Evolutionary conservation across 2,797 vertebrate genomes (phyloP), one percentile per base, ranked within the genome.

Genomic region (Australoheros facetus): DNA sequence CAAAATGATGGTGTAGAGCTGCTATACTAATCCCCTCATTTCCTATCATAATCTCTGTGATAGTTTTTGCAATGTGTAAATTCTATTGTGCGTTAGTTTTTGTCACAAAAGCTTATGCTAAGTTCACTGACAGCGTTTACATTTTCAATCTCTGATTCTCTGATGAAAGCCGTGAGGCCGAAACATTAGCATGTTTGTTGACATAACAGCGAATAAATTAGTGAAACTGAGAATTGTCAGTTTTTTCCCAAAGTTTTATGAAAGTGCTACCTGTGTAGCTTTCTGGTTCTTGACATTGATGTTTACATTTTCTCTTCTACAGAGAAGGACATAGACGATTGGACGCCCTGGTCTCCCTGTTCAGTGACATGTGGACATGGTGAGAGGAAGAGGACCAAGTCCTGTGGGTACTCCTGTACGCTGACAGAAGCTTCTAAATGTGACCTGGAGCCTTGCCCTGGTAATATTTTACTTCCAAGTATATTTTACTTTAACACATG

Each of bases 261-360:
- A 48, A 37, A 37, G 42, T 45, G 11, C 23, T 69, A 69, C 3
- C 19, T 69, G 42, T 69, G 5, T 13, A 48, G 5, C 23, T 66
- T 48, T 66, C 30, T 3, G 1, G 2, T 48, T 48, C 23, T 0
- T 30, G 0, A 69, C 42, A n/a, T 6, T 51, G 6, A 69, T 51
- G 42, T 2, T 30, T 30, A 51, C 64, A 13, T 57, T 78, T 56
- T 77, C 23, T 14, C 55, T 54, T 66, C 37, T 39, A 74, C 92
- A 98, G 97, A 97, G 87, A 96, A 95, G 73, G 96, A 94, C 48
- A 94, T 95, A 3, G 96, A 97, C 32, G 97, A 97, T 57, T 98
- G 97, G 97, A 97, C 96, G 11, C 74, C 93, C 0, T 99, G 97
- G 98, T 96, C 97, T 75, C 95, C 97, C 9, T 99, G 97, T 82